Percentiles rank a stretch among this genome's conserved stretches.
Evolutionary conservation across 2,888 invertebrate genomes (phyloP).

Genomic region (Lasiommata megera): DNA sequence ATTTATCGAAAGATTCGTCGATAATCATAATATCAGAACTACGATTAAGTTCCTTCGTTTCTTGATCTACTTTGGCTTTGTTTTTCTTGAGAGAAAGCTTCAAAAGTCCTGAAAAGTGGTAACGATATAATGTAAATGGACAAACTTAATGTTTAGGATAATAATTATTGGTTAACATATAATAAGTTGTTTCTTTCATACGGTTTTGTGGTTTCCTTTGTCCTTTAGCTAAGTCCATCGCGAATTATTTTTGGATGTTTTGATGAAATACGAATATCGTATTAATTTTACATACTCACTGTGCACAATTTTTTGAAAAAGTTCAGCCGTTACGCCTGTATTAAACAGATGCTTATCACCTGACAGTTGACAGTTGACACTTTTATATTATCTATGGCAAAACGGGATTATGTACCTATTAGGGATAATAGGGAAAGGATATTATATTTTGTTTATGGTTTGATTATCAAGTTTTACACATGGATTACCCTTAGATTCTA

Average conservation of each 20-base stretch:
- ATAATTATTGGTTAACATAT: not conserved
- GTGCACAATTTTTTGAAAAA: not conserved
- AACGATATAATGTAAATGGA: not conserved
- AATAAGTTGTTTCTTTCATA: conserved; percentile 46
- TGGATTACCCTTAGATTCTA: no score
- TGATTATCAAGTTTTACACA: no score
- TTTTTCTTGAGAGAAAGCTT: conserved; percentile 69
- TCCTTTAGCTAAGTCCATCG: conserved; percentile 49
- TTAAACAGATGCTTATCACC: no score
- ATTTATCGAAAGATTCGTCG: conserved; percentile 66
- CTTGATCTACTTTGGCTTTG: conserved; percentile 42
- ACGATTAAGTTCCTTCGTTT: conserved; percentile 44
- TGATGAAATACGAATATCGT: not conserved
- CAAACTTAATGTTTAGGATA: not conserved
- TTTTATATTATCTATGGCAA: no score
- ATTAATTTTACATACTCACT: not conserved
- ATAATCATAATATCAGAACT: conserved; percentile 61
- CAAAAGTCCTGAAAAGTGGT: conserved; percentile 51
- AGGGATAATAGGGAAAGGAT: no score
- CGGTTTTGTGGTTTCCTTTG: conserved; percentile 48
- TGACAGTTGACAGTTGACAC: not conserved
- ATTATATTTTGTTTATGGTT: no score
- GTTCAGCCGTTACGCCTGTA: not conserved
- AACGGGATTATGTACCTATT: no score
- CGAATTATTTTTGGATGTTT: conserved; percentile 10